Percentiles rank a stretch among this genome's conserved stretches.
These are phyloP conservation scores for Phalacrocorax carbo DNA, from an alignment of 2,113 vertebrate species.

Conservation along the genomic window DNA sequence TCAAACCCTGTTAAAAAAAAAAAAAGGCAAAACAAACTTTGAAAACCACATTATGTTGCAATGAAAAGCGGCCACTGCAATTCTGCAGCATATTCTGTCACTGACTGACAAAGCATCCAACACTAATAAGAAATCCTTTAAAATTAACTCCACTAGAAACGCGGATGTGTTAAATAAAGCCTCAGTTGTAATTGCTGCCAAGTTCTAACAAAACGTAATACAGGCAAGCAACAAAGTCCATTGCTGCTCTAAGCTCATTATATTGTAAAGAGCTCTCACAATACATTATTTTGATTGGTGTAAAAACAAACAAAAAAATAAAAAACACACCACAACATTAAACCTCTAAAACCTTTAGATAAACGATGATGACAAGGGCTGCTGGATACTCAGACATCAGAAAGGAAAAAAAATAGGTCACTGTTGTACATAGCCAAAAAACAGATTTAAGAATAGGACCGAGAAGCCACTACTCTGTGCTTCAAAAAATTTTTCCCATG, in stretches of 20 bases:
- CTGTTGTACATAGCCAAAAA: neutral
- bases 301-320: constrained; percentile 17
- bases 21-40: neutral
- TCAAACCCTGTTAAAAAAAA: neutral
- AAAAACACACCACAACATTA: neutral
- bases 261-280: constrained; percentile 25
- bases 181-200: constrained; percentile 41
- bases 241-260: constrained; percentile 43
- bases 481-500: neutral
- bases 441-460: neutral
- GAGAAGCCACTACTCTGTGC: neutral
- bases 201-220: constrained; percentile 19
- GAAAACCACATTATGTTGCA: neutral
- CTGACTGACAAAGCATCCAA: neutral
- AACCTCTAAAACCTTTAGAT: constrained; percentile 31
- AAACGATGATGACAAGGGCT: constrained; percentile 14
- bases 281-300: constrained; percentile 51
- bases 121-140: neutral
- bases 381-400: neutral
- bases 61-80: neutral
- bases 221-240: constrained; percentile 26
- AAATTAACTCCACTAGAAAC: constrained; percentile 40
- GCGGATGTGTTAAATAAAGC: constrained; percentile 51
- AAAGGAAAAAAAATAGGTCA: neutral
- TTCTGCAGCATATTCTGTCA: neutral